phyloP scores from a whole-genome alignment of 2,113 vertebrate genomes.

The Panurus biarmicus region DNA sequence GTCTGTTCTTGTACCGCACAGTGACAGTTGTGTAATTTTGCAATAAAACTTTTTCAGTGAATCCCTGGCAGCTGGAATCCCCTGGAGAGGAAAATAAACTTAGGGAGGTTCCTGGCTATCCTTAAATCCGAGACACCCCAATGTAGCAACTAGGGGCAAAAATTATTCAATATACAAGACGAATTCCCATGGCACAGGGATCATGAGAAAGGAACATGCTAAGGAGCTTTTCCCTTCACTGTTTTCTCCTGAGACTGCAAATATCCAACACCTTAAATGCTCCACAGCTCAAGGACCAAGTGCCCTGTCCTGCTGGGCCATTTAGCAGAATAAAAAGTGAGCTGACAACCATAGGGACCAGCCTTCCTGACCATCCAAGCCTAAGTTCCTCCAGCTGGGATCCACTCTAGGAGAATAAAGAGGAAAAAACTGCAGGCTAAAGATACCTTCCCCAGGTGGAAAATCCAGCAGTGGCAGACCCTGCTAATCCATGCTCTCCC shows the following conservation, averaged over 20 bases:
- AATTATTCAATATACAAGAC: neutral
- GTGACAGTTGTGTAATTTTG: slow-evolving; percentile 46
- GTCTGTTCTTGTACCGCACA: slow-evolving; percentile 5
- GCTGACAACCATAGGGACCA: neutral
- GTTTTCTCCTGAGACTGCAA: neutral
- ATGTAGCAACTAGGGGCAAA: neutral
- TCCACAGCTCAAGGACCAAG: neutral
- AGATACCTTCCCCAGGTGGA: neutral
- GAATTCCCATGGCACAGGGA: rapidly evolving
- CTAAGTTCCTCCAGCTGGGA: neutral
- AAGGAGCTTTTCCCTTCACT: neutral
- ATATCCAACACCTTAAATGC: neutral
- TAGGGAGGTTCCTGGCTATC: neutral
- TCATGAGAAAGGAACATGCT: neutral
- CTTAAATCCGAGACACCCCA: neutral
- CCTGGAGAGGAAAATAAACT: neutral
- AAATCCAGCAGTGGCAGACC: neutral
- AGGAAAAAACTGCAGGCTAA: neutral
- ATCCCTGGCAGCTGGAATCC: neutral
- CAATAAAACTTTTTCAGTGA: slow-evolving; percentile 66
- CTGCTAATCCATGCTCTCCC: neutral
- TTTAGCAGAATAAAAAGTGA: neutral
- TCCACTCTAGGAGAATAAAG: rapidly evolving
- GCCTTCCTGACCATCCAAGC: neutral
- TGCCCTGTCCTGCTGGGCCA: neutral